Evolutionary conservation across 2,113 vertebrate species (phyloP).

Genomic region (Pedetes capensis): DNA sequence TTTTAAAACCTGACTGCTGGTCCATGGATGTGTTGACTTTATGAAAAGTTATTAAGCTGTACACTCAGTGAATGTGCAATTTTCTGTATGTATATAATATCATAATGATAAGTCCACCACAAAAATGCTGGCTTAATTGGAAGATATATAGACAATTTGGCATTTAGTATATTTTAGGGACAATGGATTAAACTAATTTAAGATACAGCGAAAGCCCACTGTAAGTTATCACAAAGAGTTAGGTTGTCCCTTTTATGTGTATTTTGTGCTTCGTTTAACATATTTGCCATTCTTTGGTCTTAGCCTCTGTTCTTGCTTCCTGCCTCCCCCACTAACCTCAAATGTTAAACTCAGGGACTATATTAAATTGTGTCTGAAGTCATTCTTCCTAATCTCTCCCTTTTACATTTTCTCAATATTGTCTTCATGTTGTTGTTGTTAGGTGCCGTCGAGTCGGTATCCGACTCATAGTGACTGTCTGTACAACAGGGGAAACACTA

Average conservation of each 20-base stretch:
- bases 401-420: conserved; percentile 22
- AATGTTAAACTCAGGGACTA: not conserved
- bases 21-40: not conserved
- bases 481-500: too few species aligned
- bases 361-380: not conserved
- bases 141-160: not conserved
- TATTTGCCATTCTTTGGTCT: not conserved
- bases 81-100: not conserved
- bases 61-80: not conserved
- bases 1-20: not conserved
- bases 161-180: not conserved
- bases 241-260: not conserved
- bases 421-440: too few species aligned
- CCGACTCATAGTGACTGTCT: too few species aligned
- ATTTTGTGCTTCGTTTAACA: not conserved
- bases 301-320: not conserved
- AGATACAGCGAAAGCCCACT: not conserved
- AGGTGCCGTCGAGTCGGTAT: too few species aligned
- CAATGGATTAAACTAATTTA: not conserved
- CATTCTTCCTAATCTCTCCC: not conserved
- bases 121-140: conserved; percentile 20
- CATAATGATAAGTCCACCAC: not conserved
- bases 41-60: not conserved
- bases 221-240: not conserved
- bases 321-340: not conserved